phyloP scores from a whole-genome alignment of 2,888 invertebrate species.

The Theretra japonica region DNA sequence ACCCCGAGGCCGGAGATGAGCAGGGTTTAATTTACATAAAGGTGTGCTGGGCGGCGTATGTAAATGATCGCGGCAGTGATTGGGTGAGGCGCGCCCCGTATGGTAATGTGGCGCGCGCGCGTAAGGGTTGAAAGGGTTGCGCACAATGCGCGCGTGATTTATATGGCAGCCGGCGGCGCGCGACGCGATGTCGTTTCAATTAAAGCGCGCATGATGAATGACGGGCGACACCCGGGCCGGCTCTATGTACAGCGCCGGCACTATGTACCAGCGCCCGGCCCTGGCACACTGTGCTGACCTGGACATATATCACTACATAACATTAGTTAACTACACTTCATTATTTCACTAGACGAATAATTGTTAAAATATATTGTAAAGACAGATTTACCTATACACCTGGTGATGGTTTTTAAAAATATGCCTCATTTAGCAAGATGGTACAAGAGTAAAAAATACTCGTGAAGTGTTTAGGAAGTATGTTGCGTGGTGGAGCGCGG shows the following conservation, averaged over 20 bases:
- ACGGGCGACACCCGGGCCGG: slow-evolving; percentile 14
- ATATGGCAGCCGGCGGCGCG: slow-evolving; percentile 44
- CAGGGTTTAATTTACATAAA: slow-evolving; percentile 12
- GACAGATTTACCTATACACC: no score
- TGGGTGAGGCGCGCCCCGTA: slow-evolving; percentile 50
- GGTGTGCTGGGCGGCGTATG: slow-evolving; percentile 45
- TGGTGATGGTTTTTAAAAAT: no score
- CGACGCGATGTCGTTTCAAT: slow-evolving; percentile 69
- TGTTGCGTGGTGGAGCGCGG: no score
- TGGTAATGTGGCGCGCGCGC: slow-evolving; percentile 47
- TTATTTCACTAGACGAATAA: no score
- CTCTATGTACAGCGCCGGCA: neutral
- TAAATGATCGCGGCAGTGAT: slow-evolving; percentile 56
- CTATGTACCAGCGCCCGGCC: neutral
- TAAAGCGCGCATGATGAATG: slow-evolving; percentile 71
- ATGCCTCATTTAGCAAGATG: no score
- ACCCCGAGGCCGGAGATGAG: neutral
- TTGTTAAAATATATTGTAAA: no score
- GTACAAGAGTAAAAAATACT: no score
- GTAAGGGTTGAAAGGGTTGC: slow-evolving; percentile 49
- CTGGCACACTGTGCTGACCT: neutral
- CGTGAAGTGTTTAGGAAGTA: no score
- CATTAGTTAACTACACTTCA: no score
- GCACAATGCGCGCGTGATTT: slow-evolving; percentile 56
- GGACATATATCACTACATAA: no score